A percentile compares a stretch with the other conserved stretches of the same genome.
These are phyloP conservation scores for Hycleus phaleratus DNA, from an alignment of 1,140 invertebrate species.

Conservation along the genomic window DNA sequence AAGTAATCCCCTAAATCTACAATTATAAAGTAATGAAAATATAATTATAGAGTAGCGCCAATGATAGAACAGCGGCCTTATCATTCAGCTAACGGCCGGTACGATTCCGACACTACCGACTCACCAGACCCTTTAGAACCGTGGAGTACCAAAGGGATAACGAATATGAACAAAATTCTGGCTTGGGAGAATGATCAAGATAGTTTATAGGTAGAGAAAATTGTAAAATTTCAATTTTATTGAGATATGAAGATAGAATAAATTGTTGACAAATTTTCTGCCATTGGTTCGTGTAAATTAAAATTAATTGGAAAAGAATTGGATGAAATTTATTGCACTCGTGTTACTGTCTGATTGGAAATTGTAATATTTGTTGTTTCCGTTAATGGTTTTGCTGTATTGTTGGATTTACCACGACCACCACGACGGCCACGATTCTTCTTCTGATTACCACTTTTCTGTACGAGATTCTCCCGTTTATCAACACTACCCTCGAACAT, in stretches of 20 bases:
- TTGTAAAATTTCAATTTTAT: too few species aligned
- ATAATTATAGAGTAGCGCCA: slow-evolving; percentile 42
- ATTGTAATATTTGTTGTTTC: slow-evolving; percentile 17
- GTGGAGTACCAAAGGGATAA: slow-evolving; percentile 63
- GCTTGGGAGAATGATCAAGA: slow-evolving; percentile 48
- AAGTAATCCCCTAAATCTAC: slow-evolving; percentile 26
- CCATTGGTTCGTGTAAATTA: too few species aligned
- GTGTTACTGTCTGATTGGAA: slow-evolving; percentile 18
- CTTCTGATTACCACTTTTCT: slow-evolving; percentile 38
- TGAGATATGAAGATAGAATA: too few species aligned
- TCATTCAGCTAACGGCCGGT: slow-evolving; percentile 31
- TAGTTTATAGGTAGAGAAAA: slow-evolving; percentile 15
- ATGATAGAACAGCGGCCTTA: slow-evolving; percentile 31
- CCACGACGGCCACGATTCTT: slow-evolving; percentile 46
- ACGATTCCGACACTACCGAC: slow-evolving; percentile 28
- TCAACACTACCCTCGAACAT: slow-evolving; percentile 49
- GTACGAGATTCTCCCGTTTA: slow-evolving; percentile 46
- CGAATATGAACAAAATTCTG: slow-evolving; percentile 64
- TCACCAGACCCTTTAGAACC: slow-evolving; percentile 60
- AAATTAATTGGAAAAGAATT: background rate
- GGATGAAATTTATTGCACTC: slow-evolving; percentile 25
- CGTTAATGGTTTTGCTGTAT: slow-evolving; percentile 3
- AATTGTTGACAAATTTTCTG: too few species aligned
- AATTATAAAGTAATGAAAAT: background rate
- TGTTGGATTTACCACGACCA: slow-evolving; percentile 37